Evolutionary conservation across 2,797 vertebrate genomes (phyloP), one percentile per base, ranked within the genome.

Genomic region (Cyclura pinguis): DNA sequence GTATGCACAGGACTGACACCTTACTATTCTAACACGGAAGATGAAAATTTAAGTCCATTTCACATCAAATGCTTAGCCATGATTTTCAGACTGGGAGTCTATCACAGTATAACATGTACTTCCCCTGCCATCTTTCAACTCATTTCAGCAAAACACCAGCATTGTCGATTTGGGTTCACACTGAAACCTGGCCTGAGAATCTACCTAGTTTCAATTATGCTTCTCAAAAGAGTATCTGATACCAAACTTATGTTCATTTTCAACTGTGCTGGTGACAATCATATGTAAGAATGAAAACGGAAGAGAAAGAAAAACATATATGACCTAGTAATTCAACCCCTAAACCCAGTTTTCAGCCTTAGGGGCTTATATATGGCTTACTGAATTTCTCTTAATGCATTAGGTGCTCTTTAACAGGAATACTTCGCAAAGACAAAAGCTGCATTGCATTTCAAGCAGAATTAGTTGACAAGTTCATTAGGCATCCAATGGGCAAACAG

Each of bases 361-460:
- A 73, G 69, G 4, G 10, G 5, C 29, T 73, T 74, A 55, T 13
- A 38, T 29, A 77, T 59, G 55, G 29, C n/a, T 29, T 82, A 12
- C 32, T 81, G 35, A 87, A n/a, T 14, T 55, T 92, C 78, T 92
- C 87, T 83, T 93, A 93, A 92, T 62, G 62, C 29, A 93, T 90
- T 50, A 88, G 86, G 83, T 35, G 74, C 83, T 93, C 88, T 90
- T 91, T 47, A 86, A 90, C 93, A 94, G 89, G 74, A 72, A 92
- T 94, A 76, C 80, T 95, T 90, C 90, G 92, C 10, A 94, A 93
- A 67, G 50, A 87, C 89, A 94, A 69, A 92, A 1, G 35, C 47
- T 91, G 85, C 47, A 86, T 67, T 92, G 81, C 38, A 90, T 55
- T 80, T 85, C 59, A 74, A 89, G 91, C 84, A 93, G 90, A 69